Conservation (phyloP, 2,797 vertebrate species). For the Mycteria americana region DNA sequence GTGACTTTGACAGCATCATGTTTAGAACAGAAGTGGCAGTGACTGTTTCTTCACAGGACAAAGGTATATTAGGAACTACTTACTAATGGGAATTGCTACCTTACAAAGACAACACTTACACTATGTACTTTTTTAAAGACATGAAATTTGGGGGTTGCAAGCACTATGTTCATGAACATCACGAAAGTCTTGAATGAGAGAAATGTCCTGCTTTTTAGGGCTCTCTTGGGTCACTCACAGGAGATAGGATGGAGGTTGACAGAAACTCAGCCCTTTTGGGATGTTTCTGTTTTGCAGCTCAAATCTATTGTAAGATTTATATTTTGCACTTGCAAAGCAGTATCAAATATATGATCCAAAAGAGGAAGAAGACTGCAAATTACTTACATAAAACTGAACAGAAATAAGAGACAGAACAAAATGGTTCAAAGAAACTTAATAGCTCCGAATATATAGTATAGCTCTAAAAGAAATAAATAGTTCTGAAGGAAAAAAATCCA, state of each 20-base stretch:
- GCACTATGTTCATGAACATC: accelerated
- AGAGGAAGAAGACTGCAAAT: not conserved
- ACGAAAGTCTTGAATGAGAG: not conserved
- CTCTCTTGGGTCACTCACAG: not conserved
- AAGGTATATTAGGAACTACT: not conserved
- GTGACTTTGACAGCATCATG: not conserved
- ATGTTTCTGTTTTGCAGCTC: not conserved
- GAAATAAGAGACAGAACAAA: not conserved
- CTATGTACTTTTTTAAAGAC: not conserved
- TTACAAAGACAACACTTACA: not conserved
- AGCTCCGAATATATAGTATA: not conserved
- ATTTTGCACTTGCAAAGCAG: not conserved
- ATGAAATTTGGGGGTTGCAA: not conserved
- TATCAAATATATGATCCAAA: not conserved
- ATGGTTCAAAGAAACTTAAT: not conserved
- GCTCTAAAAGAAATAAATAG: not conserved
- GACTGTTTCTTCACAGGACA: not conserved
- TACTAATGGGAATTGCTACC: not conserved
- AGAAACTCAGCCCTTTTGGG: not conserved
- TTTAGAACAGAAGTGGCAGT: not conserved
- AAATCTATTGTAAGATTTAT: not conserved
- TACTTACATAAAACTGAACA: not conserved
- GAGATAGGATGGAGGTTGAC: not conserved
- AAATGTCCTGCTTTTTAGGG: not conserved
- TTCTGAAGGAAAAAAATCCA: not conserved